Evolutionary conservation across 1,140 invertebrate genomes (phyloP).

Genomic region (Drosophila bocki): DNA sequence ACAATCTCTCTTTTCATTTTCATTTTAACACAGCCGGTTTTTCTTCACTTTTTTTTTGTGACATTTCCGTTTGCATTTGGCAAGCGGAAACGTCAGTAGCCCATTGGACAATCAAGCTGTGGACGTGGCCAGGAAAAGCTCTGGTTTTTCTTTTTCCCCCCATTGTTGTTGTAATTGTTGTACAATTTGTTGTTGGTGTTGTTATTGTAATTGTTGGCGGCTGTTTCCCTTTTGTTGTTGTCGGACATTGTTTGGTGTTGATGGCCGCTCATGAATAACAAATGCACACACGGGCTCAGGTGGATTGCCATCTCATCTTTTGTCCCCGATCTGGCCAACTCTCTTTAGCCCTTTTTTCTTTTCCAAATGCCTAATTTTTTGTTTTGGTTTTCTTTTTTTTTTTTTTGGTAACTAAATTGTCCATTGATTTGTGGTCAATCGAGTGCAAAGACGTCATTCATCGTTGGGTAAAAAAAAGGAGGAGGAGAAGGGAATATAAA

Average conservation of each 20-base stretch:
- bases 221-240: conserved; percentile 10
- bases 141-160: conserved; percentile 24
- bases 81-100: conserved; percentile 78
- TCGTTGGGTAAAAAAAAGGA: conserved; percentile 16
- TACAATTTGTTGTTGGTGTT: conserved; percentile 33
- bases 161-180: conserved; percentile 56
- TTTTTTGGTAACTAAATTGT: conserved; percentile 66
- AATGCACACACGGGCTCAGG: conserved; percentile 69
- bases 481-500: background rate
- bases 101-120: conserved; percentile 79
- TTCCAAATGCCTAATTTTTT: background rate
- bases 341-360: conserved; percentile 3
- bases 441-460: conserved; percentile 50
- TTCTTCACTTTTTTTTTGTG: conserved; percentile 50
- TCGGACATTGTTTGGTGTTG: conserved; percentile 79
- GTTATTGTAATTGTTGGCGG: conserved; percentile 20
- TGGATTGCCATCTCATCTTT: conserved; percentile 38
- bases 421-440: conserved; percentile 71
- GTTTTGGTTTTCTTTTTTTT: background rate
- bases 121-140: conserved; percentile 53
- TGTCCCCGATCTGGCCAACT: conserved; percentile 36
- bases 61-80: conserved; percentile 82
- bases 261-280: conserved; percentile 81
- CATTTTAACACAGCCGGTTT: conserved; percentile 36
- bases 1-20: conserved; percentile 40